A percentile compares a stretch with the other conserved stretches of the same genome.
Conservation (phyloP, 2,797 vertebrate species). For the Sebastiscus tertius region DNA sequence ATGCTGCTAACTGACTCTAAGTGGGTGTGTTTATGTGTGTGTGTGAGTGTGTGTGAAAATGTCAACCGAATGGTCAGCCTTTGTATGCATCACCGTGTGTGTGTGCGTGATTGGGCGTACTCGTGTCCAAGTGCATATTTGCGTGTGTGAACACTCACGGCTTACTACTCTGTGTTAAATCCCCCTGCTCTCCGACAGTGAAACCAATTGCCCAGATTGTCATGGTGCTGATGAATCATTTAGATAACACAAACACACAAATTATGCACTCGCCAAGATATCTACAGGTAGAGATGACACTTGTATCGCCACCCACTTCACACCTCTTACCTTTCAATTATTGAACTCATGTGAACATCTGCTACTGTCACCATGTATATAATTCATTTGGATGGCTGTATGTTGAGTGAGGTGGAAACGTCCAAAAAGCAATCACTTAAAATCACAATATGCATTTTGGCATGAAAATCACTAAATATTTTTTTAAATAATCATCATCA, state of each 20-base stretch:
- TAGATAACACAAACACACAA: neutral
- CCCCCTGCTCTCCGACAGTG: slow-evolving; percentile 20
- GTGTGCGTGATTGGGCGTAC: neutral
- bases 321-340: slow-evolving; percentile 44
- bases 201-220: slow-evolving; percentile 36
- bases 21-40: slow-evolving; percentile 5
- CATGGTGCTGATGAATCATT: slow-evolving; percentile 56
- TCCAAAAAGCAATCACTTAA: neutral
- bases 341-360: slow-evolving; percentile 25
- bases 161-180: slow-evolving; percentile 24
- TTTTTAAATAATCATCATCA: neutral
- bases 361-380: slow-evolving; percentile 3
- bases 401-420: neutral
- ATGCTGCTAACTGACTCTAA: slow-evolving; percentile 1
- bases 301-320: slow-evolving; percentile 6
- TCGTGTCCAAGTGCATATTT: neutral
- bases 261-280: slow-evolving; percentile 19
- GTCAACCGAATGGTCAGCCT: neutral
- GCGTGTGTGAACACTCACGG: neutral
- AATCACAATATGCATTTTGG: neutral
- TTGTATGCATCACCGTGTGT: neutral
- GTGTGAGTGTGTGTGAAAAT: neutral
- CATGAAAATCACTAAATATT: neutral
- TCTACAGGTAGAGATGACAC: slow-evolving; percentile 20
- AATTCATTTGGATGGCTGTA: neutral